Percentiles rank a stretch among this genome's conserved stretches.
phyloP scores from a whole-genome alignment of 2,888 invertebrate species.

The Chesias legatella region DNA sequence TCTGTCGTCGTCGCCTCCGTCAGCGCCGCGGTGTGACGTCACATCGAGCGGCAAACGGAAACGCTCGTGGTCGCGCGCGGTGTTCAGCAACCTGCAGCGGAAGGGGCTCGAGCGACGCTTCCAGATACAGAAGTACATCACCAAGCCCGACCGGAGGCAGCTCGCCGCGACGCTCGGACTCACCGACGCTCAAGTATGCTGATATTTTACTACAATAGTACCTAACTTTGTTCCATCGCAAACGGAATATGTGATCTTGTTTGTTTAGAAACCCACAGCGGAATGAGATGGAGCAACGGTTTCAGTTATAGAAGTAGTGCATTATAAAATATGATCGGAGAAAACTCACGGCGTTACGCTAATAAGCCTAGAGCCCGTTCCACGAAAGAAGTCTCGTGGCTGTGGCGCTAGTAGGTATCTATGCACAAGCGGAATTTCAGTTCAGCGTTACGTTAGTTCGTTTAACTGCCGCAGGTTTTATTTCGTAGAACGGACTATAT shows the following conservation, averaged over 20 bases:
- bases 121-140: slow-evolving; percentile 96
- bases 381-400: no score
- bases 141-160: slow-evolving; percentile 95
- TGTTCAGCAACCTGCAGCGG: slow-evolving; percentile 96
- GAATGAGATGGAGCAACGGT: no score
- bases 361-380: no score
- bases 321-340: no score
- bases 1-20: slow-evolving; percentile 58
- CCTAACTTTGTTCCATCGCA: background rate
- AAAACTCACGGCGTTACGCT: no score
- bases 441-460: no score
- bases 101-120: slow-evolving; percentile 96
- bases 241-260: background rate
- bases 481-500: no score
- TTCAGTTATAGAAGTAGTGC: no score
- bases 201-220: background rate
- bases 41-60: slow-evolving; percentile 86
- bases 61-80: slow-evolving; percentile 96
- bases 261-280: background rate
- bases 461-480: no score
- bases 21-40: slow-evolving; percentile 69
- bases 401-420: no score
- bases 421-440: no score
- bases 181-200: slow-evolving; percentile 92
- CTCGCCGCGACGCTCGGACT: slow-evolving; percentile 94